phyloP scores from a whole-genome alignment of 2,888 invertebrate genomes.

The Troides aeacus region DNA sequence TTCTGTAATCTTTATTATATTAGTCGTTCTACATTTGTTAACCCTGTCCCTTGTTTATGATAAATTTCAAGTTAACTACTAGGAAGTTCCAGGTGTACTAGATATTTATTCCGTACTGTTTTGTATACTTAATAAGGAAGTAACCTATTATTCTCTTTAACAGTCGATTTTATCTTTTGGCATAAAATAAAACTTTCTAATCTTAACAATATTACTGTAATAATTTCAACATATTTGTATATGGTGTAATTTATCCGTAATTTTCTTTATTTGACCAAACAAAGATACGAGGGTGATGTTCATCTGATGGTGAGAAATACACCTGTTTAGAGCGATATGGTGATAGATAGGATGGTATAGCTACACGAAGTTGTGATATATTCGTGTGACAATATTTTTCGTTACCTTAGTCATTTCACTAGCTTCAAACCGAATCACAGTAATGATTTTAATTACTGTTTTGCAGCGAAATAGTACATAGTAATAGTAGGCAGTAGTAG shows the following conservation, averaged over 20 bases:
- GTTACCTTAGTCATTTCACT: too few relatives aligned
- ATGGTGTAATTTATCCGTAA: neutral
- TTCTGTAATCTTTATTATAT: neutral
- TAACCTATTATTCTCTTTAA: neutral
- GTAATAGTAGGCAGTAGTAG: too few relatives aligned
- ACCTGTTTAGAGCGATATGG: too few relatives aligned
- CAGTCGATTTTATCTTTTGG: neutral
- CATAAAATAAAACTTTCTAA: neutral
- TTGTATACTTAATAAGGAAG: slow-evolving; percentile 38
- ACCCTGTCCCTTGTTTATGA: slow-evolving; percentile 44
- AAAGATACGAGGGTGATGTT: too few relatives aligned
- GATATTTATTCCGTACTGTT: slow-evolving; percentile 42
- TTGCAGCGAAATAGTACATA: too few relatives aligned
- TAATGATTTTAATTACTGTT: too few relatives aligned
- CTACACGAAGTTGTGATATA: too few relatives aligned
- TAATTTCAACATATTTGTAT: neutral
- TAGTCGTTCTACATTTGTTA: neutral
- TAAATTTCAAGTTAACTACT: slow-evolving; percentile 63
- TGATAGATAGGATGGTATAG: too few relatives aligned
- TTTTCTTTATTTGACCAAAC: too few relatives aligned
- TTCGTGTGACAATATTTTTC: too few relatives aligned
- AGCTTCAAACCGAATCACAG: too few relatives aligned
- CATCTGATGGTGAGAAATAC: too few relatives aligned
- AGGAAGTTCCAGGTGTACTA: slow-evolving; percentile 62
- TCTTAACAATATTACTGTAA: neutral